Evolutionary conservation across 2,113 vertebrate species (phyloP).

Genomic region (Tonatia bakeri): DNA sequence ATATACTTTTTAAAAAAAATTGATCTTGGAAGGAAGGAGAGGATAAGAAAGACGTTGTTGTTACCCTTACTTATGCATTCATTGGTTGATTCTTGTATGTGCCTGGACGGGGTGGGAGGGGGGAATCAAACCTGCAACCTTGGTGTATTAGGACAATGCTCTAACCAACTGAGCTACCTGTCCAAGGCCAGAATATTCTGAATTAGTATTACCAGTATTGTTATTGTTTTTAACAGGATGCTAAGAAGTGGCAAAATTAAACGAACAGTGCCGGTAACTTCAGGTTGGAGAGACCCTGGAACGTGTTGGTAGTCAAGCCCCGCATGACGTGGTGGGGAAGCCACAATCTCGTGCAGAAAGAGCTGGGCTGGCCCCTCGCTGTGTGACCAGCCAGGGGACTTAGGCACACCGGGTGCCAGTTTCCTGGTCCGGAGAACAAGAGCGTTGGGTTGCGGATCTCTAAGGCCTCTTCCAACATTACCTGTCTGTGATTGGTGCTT

Average conservation of each 20-base stretch:
- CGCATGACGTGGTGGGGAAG: accelerated
- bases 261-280: neutral
- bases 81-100: no score
- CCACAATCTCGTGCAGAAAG: neutral
- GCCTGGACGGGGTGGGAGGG: accelerated
- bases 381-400: neutral
- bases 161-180: no score
- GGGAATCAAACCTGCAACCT: no score
- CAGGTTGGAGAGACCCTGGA: neutral
- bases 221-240: neutral
- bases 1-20: neutral
- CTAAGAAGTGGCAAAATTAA: neutral
- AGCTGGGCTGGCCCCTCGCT: no score
- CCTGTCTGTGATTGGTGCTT: neutral
- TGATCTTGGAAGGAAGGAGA: no score
- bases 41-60: no score
- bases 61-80: no score
- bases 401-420: neutral
- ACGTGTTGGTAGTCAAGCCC: neutral
- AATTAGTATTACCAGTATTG: neutral
- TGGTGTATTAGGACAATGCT: no score
- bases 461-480: no score
- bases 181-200: neutral
- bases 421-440: neutral
- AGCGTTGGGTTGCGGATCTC: accelerated